Percentiles rank a stretch among this genome's conserved stretches.
These are phyloP conservation scores for Drosophila pandora DNA, from an alignment of 1,140 invertebrate genomes.

Conservation along the genomic window DNA sequence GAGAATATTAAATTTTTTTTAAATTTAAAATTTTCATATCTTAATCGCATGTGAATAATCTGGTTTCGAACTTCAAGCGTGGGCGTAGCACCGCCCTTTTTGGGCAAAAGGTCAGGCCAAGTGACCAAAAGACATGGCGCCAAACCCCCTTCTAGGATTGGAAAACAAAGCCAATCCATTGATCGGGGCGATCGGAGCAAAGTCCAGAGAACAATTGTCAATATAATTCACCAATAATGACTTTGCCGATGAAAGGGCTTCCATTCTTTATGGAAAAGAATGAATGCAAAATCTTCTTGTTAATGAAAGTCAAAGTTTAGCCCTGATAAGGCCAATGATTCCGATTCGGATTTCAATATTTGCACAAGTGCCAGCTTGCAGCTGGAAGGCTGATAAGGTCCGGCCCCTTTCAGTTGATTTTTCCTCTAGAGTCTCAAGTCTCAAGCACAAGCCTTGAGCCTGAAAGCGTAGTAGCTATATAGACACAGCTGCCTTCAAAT, in stretches of 20 bases:
- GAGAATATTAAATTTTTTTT: conserved; percentile 71
- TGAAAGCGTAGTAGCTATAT: conserved; percentile 40
- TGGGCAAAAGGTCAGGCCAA: conserved; percentile 35
- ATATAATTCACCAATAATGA: conserved; percentile 36
- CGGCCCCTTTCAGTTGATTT: conserved; percentile 14
- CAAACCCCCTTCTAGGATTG: background rate
- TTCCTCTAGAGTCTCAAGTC: conserved; percentile 27
- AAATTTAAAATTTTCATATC: conserved; percentile 8
- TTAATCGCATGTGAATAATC: conserved; percentile 68
- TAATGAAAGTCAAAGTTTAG: conserved; percentile 70
- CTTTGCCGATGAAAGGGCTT: conserved; percentile 55
- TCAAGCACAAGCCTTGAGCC: conserved; percentile 69
- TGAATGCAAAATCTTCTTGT: conserved; percentile 36
- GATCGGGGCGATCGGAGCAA: conserved; percentile 21
- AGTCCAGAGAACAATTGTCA: conserved; percentile 26
- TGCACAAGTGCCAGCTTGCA: conserved; percentile 52
- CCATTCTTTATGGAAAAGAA: conserved; percentile 45
- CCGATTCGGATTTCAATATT: conserved; percentile 35
- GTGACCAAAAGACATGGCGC: conserved; percentile 28
- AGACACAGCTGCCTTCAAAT: conserved; percentile 33
- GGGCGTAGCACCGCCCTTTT: background rate
- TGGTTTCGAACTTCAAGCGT: conserved; percentile 1
- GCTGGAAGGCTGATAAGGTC: conserved; percentile 28
- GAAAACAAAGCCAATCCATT: conserved; percentile 39
- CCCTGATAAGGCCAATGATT: conserved; percentile 48